These are phyloP conservation scores for Athripsodes cinereus DNA, from an alignment of 2,888 invertebrate genomes.

Conservation along the genomic window DNA sequence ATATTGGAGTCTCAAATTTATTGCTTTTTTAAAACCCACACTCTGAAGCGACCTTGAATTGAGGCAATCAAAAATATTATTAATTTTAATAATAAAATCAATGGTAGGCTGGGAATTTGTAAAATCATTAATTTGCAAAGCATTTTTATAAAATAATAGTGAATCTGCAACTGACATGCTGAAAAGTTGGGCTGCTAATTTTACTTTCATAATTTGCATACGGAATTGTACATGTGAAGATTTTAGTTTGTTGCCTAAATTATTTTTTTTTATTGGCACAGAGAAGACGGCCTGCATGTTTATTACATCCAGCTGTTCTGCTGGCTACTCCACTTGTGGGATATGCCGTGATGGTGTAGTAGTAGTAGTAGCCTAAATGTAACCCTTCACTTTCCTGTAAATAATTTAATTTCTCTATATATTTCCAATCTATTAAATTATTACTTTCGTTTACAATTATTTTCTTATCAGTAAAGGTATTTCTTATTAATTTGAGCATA, in stretches of 20 bases:
- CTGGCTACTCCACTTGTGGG: too few relatives aligned
- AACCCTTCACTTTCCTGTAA: conserved; percentile 1
- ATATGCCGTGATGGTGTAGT: too few relatives aligned
- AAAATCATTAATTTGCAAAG: background rate
- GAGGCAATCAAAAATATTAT: background rate
- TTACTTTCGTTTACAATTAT: conserved; percentile 4
- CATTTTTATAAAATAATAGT: background rate
- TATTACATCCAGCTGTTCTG: too few relatives aligned
- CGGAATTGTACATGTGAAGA: background rate
- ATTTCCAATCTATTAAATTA: background rate
- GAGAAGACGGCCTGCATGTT: too few relatives aligned
- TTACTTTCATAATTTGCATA: background rate
- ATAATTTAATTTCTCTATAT: background rate
- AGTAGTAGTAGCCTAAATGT: too few relatives aligned
- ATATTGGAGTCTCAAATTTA: background rate
- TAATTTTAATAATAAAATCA: background rate
- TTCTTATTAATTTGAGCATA: conserved; percentile 21
- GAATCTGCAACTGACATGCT: background rate
- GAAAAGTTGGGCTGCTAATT: background rate
- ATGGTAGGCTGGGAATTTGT: background rate
- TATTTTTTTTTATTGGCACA: too few relatives aligned
- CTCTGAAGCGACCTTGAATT: background rate
- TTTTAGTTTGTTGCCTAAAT: conserved; percentile 1
- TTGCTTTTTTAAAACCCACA: background rate
- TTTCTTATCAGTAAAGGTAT: conserved; percentile 15